Evolutionary conservation across 2,113 vertebrate genomes (phyloP), one percentile per base, ranked within the genome.

Genomic region (Camelus dromedarius): DNA sequence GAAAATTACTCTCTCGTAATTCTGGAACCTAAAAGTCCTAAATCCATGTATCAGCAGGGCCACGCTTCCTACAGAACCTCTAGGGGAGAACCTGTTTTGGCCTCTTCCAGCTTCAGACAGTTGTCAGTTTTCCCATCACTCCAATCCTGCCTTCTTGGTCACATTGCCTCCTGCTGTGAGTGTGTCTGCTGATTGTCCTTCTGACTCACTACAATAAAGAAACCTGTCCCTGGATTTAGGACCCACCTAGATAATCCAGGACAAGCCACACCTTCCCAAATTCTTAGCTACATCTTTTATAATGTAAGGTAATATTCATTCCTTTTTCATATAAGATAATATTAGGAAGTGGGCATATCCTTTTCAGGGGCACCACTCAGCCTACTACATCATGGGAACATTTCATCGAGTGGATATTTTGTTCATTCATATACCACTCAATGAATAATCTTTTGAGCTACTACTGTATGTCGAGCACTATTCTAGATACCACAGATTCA

Each of bases 151-250:
- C 46, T 42, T 24, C 12, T 0, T 32, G 62, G 19, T 28, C 46
- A 60, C 10, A 1, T n/a, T 48, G 26, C 6, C 2, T 2, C 48
- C 7, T 26, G n/a, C 35, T 76, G 4, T 28, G 0, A 32, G 26
- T 54, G 18, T 87, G 20, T 94, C 73, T 88, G 15, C 38, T 64
- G 32, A 56, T 22, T 62, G 1, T 58, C 32, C 16, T 0, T 54
- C 32, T 42, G 8, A 46, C 4, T 46, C 22, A 10, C 14, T 80
- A 10, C 1, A 54, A 35, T 13, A 85, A 46, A 10, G 56, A 52
- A 28, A 56, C 2, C 48, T 70, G 16, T n/a, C n/a, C 10, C 5
- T 42, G 26, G 24, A 60, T 48, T 60, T 70, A 70, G 58, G 66
- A 4, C 0, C 50, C 14, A 72, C 6, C 19, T 54, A 62, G 19